A percentile compares a stretch with the other conserved stretches of the same genome.
Evolutionary conservation across 2,113 vertebrate genomes (phyloP).

Genomic region (Hydropotes inermis): DNA sequence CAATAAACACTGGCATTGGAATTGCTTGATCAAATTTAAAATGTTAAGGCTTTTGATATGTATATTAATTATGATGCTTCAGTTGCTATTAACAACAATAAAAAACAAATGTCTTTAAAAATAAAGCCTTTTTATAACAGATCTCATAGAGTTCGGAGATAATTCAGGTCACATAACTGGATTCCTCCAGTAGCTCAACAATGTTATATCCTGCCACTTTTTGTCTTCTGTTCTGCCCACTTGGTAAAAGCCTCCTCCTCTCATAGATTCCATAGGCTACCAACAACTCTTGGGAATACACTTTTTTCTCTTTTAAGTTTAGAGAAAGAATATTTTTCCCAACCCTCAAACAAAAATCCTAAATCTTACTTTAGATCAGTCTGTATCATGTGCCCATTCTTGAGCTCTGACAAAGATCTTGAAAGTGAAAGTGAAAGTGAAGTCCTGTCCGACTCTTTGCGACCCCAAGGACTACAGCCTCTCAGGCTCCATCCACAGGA

Average conservation of each 20-base stretch:
- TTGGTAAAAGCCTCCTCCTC: neutral
- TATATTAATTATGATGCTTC: neutral
- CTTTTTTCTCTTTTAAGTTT: neutral
- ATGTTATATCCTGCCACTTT: neutral
- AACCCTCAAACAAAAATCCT: neutral
- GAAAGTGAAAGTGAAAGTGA: too few relatives aligned
- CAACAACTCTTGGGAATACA: neutral
- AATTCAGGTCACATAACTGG: neutral
- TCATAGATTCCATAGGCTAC: neutral
- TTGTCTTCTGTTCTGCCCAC: neutral
- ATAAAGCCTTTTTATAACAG: neutral
- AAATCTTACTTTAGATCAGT: neutral
- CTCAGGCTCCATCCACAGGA: too few relatives aligned
- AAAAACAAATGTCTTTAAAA: neutral
- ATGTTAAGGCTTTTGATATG: neutral
- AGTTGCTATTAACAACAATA: neutral
- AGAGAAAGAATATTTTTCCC: neutral
- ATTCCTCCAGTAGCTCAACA: neutral
- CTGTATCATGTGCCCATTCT: neutral
- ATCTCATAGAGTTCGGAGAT: neutral
- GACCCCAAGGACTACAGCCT: fast-evolving
- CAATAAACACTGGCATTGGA: neutral
- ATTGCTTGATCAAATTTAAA: conserved; percentile 22
- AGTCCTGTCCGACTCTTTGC: fast-evolving
- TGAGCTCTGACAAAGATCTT: neutral